A percentile compares a stretch with the other conserved stretches of the same genome.
phyloP scores from a whole-genome alignment of 1,140 invertebrate genomes.

The Drosophila murphyi region DNA sequence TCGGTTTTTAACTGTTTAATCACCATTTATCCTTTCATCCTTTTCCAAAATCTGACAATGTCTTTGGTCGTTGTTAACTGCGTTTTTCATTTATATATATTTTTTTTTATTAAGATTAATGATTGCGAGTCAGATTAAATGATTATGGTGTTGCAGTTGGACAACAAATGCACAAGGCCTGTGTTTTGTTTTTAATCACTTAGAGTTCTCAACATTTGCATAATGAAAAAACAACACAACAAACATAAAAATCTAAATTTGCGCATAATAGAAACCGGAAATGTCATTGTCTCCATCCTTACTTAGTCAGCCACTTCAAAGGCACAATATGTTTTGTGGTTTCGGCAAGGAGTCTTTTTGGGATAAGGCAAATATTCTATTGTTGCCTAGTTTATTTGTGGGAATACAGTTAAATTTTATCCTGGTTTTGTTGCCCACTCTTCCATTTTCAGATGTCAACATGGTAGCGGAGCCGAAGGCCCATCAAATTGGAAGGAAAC shows the following conservation, averaged over 20 bases:
- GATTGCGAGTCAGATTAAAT: constrained; percentile 67
- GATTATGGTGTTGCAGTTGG: constrained; percentile 55
- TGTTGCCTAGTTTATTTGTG: constrained; percentile 24
- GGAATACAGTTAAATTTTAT: constrained; percentile 13
- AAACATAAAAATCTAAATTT: constrained; percentile 25
- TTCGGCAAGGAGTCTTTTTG: constrained; percentile 17
- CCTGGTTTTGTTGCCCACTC: constrained; percentile 13
- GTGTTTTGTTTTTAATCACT: constrained; percentile 58
- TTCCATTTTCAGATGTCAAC: constrained; percentile 86
- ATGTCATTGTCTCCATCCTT: constrained; percentile 40
- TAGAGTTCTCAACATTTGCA: constrained; percentile 60
- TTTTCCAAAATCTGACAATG: constrained; percentile 38
- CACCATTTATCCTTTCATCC: not conserved
- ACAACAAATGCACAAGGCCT: constrained; percentile 28
- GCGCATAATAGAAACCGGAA: constrained; percentile 42
- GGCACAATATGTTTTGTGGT: constrained; percentile 33
- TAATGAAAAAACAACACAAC: constrained; percentile 63
- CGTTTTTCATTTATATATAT: constrained; percentile 19
- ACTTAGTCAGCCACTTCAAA: constrained; percentile 56
- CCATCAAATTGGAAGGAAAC: constrained; percentile 92
- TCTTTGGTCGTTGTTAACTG: constrained; percentile 33
- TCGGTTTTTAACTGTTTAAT: not conserved
- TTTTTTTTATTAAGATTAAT: constrained; percentile 79
- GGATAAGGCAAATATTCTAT: constrained; percentile 37
- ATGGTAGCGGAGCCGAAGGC: constrained; percentile 93